Percentiles rank a stretch among this genome's conserved stretches.
phyloP scores from a whole-genome alignment of 1,140 invertebrate species.

The Drosophila yakuba region DNA sequence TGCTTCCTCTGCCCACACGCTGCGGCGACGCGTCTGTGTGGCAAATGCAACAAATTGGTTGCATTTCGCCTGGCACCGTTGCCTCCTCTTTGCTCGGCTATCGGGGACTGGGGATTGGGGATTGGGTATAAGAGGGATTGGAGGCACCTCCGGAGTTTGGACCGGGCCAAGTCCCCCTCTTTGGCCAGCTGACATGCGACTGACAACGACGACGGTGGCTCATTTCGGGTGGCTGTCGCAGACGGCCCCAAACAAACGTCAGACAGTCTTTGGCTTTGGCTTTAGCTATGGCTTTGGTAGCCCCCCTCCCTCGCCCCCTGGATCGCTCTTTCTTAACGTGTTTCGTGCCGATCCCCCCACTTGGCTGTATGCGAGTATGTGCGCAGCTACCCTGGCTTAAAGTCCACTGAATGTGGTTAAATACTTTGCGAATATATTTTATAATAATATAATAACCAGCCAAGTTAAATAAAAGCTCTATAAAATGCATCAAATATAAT shows the following conservation, averaged over 20 bases:
- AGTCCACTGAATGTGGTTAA: neutral
- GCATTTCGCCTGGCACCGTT: conserved; percentile 53
- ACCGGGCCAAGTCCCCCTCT: conserved; percentile 3
- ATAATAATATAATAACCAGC: neutral
- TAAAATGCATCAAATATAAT: too few species aligned
- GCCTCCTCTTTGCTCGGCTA: too few species aligned
- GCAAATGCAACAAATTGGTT: conserved; percentile 79
- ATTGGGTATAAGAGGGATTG: neutral
- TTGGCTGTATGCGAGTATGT: neutral
- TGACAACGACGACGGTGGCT: conserved; percentile 60
- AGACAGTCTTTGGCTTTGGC: conserved; percentile 16
- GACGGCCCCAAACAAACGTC: conserved; percentile 44
- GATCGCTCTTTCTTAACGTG: conserved; percentile 24
- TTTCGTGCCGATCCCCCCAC: conserved; percentile 14
- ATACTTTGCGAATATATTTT: too few species aligned
- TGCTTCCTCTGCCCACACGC: conserved; percentile 83
- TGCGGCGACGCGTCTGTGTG: conserved; percentile 59
- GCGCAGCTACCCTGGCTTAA: neutral
- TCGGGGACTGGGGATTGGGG: neutral
- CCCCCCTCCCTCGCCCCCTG: neutral
- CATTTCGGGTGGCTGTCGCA: conserved; percentile 46
- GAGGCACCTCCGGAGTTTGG: neutral
- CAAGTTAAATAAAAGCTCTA: too few species aligned
- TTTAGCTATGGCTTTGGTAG: neutral
- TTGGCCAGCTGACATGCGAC: conserved; percentile 64